phyloP scores from a whole-genome alignment of 2,888 invertebrate species.

The Patella caerulea region DNA sequence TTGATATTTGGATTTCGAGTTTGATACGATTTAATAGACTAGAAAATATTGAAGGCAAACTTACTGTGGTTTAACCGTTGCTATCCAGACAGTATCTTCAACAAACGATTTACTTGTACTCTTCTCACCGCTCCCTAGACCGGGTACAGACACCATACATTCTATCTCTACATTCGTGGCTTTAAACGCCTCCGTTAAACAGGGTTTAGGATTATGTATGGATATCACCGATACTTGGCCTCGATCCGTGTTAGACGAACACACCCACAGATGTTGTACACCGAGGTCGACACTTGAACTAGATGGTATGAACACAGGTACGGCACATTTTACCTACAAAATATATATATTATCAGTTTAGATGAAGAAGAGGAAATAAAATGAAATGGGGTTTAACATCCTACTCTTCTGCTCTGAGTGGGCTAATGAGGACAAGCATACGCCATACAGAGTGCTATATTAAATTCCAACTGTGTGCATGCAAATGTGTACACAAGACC shows the following conservation, averaged over 20 bases:
- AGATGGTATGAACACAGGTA: constrained; percentile 61
- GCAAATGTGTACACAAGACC: too few species aligned
- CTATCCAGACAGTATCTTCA: constrained; percentile 85
- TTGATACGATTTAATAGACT: too few species aligned
- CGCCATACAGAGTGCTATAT: too few species aligned
- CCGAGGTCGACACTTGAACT: constrained; percentile 75
- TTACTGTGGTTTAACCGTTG: constrained; percentile 84
- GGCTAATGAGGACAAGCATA: too few species aligned
- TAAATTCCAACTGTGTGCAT: too few species aligned
- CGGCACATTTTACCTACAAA: constrained; percentile 65
- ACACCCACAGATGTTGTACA: constrained; percentile 91
- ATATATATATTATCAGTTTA: constrained; percentile 65
- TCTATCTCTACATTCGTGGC: constrained; percentile 54
- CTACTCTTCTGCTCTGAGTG: too few species aligned
- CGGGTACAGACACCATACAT: constrained; percentile 62
- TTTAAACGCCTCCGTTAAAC: constrained; percentile 65
- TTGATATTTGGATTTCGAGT: too few species aligned
- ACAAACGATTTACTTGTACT: constrained; percentile 45
- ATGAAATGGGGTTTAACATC: not conserved
- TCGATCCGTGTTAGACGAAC: constrained; percentile 81
- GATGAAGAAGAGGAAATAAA: constrained; percentile 85
- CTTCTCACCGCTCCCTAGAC: constrained; percentile 42
- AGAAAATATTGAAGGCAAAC: constrained; percentile 22
- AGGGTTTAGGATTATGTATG: constrained; percentile 63
- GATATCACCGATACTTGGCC: constrained; percentile 81